Evolutionary conservation across 2,888 invertebrate genomes (phyloP), one percentile per base, ranked within the genome.

Genomic region (Pyrocoelia pectoralis): DNA sequence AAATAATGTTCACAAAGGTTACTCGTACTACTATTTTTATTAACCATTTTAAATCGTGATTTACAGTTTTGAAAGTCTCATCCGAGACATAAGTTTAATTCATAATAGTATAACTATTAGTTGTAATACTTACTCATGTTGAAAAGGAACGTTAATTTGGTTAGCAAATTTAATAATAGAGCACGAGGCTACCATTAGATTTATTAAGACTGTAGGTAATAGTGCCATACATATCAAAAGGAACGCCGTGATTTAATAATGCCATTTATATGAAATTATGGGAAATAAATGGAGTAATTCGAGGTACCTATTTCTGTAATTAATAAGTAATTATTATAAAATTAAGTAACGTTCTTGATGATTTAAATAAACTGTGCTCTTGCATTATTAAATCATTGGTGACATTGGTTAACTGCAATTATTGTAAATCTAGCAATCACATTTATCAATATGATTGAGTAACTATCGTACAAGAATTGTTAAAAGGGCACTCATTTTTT

Each of bases 51-150:
- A 17, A 46, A 9, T 46, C 46, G 46, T 46, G 46, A 46, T 46
- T 18, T 46, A 46, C 17, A 17, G 46, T 46, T 33, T 46, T 46
- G 46, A 46, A 46, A 46, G 46, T 46, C n/a, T 17, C 10, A 46
- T 17, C 46, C 4, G 17, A 17, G 46, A 15, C 43, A 43, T 43
- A 2, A 15, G 43, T 43, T 13, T 43, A 43, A 43, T 43, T 43
- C 18, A 17, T 46, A 46, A 46, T 18, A 10, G 17, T 33, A 10
- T 33, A 33, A 33, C 2, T 33, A 33, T 33, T 33, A 33, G 33
- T 33, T 33, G 33, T 33, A 33, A 33, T 8, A 33, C 24, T n/a
- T n/a, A n/a, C 6, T 24, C 24, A 6, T 33, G 33, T 33, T 33
- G 33, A 33, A 33, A 33, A 33, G 33, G 33, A 33, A 33, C n/a